Evolutionary conservation across 1,140 invertebrate genomes (phyloP).

Genomic region (Bombyx mandarina): DNA sequence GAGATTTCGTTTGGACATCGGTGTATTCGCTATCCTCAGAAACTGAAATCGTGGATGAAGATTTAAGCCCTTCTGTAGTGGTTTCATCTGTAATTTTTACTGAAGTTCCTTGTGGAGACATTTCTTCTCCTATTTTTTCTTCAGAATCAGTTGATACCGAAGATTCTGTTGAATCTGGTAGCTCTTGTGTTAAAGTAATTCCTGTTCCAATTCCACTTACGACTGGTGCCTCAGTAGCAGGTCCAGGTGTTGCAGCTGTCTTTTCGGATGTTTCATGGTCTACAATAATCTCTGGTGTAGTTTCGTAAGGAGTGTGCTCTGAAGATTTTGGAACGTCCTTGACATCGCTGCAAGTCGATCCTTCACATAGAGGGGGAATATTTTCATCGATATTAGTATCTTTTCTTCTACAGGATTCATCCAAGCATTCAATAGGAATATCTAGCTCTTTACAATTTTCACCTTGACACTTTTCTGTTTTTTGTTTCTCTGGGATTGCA

Average conservation of each 20-base stretch:
- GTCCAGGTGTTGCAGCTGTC: neutral
- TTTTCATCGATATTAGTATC: slow-evolving; percentile 25
- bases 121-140: neutral
- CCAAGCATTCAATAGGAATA: slow-evolving; percentile 28
- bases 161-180: too few relatives aligned
- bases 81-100: neutral
- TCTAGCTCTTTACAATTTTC: slow-evolving; percentile 19
- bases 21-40: neutral
- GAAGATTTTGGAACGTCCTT: neutral
- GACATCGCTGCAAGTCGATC: slow-evolving; percentile 9
- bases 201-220: too few relatives aligned
- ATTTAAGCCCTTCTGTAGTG: neutral
- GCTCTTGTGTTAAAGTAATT: neutral
- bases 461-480: slow-evolving; percentile 14
- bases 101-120: neutral
- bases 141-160: too few relatives aligned
- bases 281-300: neutral
- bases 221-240: neutral
- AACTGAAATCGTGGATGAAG: too few relatives aligned
- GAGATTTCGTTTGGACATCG: neutral
- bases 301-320: slow-evolving; percentile 2
- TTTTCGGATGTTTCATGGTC: neutral
- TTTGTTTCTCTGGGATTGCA: neutral
- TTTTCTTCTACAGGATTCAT: slow-evolving; percentile 39
- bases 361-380: slow-evolving; percentile 19